Evolutionary conservation across 2,888 invertebrate species (phyloP).

Genomic region (Pegoplata infirma): DNA sequence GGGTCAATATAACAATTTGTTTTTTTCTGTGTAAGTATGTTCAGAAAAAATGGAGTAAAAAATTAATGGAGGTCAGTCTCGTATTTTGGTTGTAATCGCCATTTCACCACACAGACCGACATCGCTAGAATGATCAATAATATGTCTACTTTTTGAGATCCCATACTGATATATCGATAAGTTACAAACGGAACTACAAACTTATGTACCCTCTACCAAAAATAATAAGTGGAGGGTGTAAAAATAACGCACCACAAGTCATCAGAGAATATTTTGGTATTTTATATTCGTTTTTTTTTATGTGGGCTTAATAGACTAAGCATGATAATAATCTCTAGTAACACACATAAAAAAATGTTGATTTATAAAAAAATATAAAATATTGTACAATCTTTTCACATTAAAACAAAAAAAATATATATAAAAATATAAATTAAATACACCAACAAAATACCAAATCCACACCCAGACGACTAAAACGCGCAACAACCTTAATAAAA

Average conservation of each 20-base stretch:
- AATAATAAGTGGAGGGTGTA: too few species aligned
- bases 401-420: constrained; percentile 51
- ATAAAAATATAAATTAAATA: neutral
- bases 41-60: too few species aligned
- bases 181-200: too few species aligned
- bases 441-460: neutral
- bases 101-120: too few species aligned
- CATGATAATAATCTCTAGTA: constrained; percentile 31
- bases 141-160: too few species aligned
- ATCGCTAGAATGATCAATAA: too few species aligned
- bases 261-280: constrained; percentile 6
- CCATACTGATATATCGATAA: too few species aligned
- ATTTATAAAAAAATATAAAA: constrained; percentile 4
- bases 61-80: too few species aligned
- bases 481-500: constrained; percentile 41
- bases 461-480: constrained; percentile 1
- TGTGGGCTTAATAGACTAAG: constrained; percentile 54
- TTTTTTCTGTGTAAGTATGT: too few species aligned
- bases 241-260: constrained; percentile 1
- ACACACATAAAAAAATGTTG: constrained; percentile 30
- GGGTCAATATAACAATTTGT: too few species aligned
- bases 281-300: constrained; percentile 13
- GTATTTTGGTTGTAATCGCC: too few species aligned
- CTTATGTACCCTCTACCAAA: too few species aligned
- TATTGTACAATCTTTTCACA: constrained; percentile 45